Base-by-base conservation (phyloP, 23 tunicate genomes). In the Phallusia fumigata region DNA sequence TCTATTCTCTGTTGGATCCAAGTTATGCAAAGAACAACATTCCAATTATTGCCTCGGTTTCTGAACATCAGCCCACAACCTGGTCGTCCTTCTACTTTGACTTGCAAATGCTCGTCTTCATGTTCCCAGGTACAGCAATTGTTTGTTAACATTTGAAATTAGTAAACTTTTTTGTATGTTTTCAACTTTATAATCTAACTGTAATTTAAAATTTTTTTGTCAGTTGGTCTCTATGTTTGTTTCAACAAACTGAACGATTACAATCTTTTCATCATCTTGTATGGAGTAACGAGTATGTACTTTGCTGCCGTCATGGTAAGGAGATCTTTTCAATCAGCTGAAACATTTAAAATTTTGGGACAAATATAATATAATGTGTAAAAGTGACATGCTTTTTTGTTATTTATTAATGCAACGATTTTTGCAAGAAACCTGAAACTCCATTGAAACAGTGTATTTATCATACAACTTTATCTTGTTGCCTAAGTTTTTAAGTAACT, bases 11-110 rank as follows among this genome's bases (percentile, higher is more conserved):
- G 32, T 65, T 90, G 81, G 99, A 96, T 92, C 96, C 99, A n/a
- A 89, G 97, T 75, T 96, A 96, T 73, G 99, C 98, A 31, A 89
- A 89, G 82, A 89, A 89, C 88, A 89, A 89, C 78, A 81, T 96
- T 75, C 99, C 99, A 0, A 96, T 96, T 76, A 96, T 96, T 80
- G 96, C 99, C 5, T 96, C 99, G 49, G 99, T 96, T n/a, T 96
- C 99, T 30, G 99, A 96, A 83, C 99, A 96, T 92, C 99, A 96
- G 77, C 99, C 99, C 32, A 96, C 99, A 11, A 92, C 96, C 47
- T 96, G 99, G 99, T 88, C 99, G 0, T 79, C 83, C 5, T 79
- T 87, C 82, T 87, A 87, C 82, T 87, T 87, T 65, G 94, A 89
- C 84, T 76, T 89, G 35, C 94, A 89, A 36, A 84, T 89, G 88